Conservation (phyloP, 2,797 vertebrate genomes). For the Enteromius afrohamiltoni region DNA sequence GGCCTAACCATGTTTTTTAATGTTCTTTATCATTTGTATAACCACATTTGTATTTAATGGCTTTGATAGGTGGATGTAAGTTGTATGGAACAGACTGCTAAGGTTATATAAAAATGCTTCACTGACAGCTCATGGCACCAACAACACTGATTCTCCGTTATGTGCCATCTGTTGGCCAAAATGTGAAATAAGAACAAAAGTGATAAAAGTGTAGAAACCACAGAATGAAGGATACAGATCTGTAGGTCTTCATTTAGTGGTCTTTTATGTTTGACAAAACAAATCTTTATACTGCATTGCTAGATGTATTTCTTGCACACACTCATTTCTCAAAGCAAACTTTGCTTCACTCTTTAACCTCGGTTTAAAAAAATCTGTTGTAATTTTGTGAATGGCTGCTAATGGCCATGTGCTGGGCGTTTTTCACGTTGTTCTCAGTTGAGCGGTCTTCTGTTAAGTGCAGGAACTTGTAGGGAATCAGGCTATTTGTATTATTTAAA, state of each 20-base stretch:
- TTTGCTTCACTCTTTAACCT: background rate
- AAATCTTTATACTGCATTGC: background rate
- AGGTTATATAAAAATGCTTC: slow-evolving; percentile 22
- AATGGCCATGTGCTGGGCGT: slow-evolving; percentile 45
- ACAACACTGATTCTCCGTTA: slow-evolving; percentile 29
- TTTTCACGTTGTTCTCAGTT: slow-evolving; percentile 41
- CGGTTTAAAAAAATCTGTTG: slow-evolving; percentile 14
- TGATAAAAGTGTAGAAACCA: background rate
- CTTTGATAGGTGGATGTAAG: slow-evolving; percentile 5
- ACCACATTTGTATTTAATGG: background rate
- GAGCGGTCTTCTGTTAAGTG: slow-evolving; percentile 51
- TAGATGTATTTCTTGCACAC: background rate
- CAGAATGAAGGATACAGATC: background rate
- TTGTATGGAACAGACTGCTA: slow-evolving; percentile 11
- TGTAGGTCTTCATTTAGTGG: background rate
- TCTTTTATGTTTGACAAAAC: background rate
- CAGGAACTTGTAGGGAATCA: slow-evolving; percentile 61
- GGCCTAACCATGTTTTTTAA: background rate
- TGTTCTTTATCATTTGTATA: background rate
- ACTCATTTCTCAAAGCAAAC: background rate
- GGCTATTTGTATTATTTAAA: slow-evolving; percentile 70
- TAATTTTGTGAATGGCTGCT: slow-evolving; percentile 52
- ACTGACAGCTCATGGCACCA: background rate
- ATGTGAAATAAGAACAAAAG: slow-evolving; percentile 53
- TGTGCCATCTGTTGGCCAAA: slow-evolving; percentile 62